Percentiles rank a stretch among this genome's conserved stretches.
These are phyloP conservation scores for Odontophorus gujanensis DNA, from an alignment of 2,113 vertebrate genomes.

Conservation along the genomic window DNA sequence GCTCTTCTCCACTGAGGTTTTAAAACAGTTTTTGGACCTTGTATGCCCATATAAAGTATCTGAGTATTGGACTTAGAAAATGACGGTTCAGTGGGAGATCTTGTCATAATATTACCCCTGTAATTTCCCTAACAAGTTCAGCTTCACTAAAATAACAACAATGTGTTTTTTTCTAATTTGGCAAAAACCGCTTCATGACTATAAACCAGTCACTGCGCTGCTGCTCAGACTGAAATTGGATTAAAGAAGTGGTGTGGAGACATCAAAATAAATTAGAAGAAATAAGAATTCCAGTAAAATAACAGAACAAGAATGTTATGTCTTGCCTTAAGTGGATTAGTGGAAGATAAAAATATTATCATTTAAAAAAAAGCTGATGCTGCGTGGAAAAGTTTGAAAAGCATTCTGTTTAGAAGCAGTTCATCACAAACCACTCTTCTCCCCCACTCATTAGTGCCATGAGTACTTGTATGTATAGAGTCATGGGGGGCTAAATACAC, in stretches of 20 bases:
- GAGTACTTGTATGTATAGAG: neutral
- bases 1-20: neutral
- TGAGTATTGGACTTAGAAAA: neutral
- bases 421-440: neutral
- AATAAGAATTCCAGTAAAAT: constrained; percentile 56
- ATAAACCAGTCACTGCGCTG: neutral
- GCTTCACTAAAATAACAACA: constrained; percentile 37
- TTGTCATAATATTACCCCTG: neutral
- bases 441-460: neutral
- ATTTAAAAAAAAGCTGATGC: constrained; percentile 16
- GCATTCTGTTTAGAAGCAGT: constrained; percentile 9
- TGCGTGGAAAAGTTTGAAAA: constrained; percentile 26
- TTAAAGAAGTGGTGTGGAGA: constrained; percentile 47
- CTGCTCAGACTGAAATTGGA: constrained; percentile 9
- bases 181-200: neutral
- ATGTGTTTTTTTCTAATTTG: constrained; percentile 22
- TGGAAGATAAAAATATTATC: constrained; percentile 58
- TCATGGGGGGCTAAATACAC: neutral
- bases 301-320: constrained; percentile 50
- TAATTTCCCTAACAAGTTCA: constrained; percentile 28
- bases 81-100: neutral
- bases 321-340: constrained; percentile 49
- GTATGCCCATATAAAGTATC: constrained; percentile 31
- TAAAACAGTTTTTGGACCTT: neutral
- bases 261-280: constrained; percentile 51